These are phyloP conservation scores for Nothoprocta pentlandii DNA, from an alignment of 2,113 vertebrate genomes.

Conservation along the genomic window DNA sequence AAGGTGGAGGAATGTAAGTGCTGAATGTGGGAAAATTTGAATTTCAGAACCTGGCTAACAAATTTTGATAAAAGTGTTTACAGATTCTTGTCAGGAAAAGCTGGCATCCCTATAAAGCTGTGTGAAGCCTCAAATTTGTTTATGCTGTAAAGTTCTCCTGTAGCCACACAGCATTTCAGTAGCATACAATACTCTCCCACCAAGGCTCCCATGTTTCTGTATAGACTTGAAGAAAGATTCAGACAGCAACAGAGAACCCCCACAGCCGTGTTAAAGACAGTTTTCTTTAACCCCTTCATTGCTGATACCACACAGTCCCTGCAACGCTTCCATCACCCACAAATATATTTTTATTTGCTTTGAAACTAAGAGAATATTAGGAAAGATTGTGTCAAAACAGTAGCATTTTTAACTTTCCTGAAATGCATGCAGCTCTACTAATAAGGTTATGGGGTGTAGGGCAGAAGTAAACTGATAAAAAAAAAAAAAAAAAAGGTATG, in stretches of 20 bases:
- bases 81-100: slow-evolving; percentile 16
- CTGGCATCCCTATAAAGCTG: slow-evolving; percentile 6
- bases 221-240: background rate
- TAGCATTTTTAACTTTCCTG: background rate
- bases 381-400: background rate
- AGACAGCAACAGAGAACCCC: background rate
- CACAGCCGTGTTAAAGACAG: background rate
- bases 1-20: background rate
- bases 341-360: background rate
- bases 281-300: slow-evolving; percentile 1
- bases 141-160: background rate
- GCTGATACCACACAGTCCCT: background rate
- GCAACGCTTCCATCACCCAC: background rate
- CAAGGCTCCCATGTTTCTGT: slow-evolving; percentile 4
- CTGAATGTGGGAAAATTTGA: background rate
- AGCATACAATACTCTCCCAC: background rate
- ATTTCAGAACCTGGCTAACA: slow-evolving; percentile 21
- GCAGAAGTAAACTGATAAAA: background rate
- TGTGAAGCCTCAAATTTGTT: slow-evolving; percentile 17
- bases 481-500: background rate
- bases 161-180: background rate
- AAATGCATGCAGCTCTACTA: background rate
- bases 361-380: background rate
- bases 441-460: background rate
- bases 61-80: slow-evolving; percentile 22